phyloP scores from a whole-genome alignment of 2,888 invertebrate species.

The Pterobdella sp. region DNA sequence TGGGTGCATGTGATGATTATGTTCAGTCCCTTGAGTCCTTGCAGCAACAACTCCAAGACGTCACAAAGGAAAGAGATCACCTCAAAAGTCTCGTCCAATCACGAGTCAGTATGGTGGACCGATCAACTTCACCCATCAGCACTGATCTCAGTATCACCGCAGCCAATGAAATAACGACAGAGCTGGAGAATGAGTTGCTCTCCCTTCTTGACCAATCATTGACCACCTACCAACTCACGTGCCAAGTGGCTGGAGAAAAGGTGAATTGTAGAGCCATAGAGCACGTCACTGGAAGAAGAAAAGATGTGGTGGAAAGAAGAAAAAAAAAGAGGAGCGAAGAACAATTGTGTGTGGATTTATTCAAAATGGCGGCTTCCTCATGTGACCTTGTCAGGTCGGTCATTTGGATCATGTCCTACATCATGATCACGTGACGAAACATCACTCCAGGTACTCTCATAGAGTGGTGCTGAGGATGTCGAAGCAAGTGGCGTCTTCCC shows the following conservation, averaged over 20 bases:
- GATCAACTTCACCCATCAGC: not conserved
- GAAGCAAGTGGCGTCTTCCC: not conserved
- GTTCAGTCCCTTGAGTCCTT: not conserved
- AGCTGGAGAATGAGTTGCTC: not conserved
- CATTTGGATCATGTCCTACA: too few species aligned
- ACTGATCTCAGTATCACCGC: not conserved
- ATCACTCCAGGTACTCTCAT: not conserved
- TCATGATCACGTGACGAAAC: too few species aligned
- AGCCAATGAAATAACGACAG: not conserved
- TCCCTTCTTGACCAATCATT: not conserved
- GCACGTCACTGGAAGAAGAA: not conserved
- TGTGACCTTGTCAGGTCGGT: slow-evolving; percentile 2
- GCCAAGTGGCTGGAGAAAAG: not conserved
- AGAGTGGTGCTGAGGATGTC: not conserved
- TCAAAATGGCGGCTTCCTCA: not conserved
- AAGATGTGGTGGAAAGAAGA: not conserved
- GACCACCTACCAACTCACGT: not conserved
- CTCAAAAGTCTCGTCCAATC: not conserved
- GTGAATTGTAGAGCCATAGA: not conserved
- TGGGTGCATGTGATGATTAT: slow-evolving; percentile 20
- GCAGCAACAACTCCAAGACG: not conserved
- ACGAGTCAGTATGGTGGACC: not conserved
- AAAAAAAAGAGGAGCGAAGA: not conserved
- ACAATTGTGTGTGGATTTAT: not conserved
- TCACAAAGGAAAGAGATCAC: not conserved